Evolutionary conservation across 2,113 vertebrate genomes (phyloP).

Genomic region (Actenoides hombroni): DNA sequence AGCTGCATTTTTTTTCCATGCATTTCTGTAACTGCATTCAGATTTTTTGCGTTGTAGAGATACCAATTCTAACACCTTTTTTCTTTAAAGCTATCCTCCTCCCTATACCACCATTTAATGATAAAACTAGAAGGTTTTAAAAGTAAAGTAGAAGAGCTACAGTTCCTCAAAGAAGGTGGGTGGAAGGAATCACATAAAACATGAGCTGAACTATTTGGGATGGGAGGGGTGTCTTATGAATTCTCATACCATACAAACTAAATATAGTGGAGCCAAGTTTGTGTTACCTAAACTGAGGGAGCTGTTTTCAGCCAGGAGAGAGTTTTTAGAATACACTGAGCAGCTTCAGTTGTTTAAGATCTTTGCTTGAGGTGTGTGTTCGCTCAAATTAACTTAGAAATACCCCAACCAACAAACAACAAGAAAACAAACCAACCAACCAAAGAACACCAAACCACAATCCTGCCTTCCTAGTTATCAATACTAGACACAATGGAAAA

Average conservation of each 20-base stretch:
- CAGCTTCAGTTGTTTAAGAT: neutral
- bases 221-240: accelerated
- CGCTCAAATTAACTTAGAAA: neutral
- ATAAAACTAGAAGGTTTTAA: neutral
- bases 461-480: neutral
- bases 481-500: neutral
- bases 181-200: neutral
- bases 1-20: neutral
- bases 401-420: neutral
- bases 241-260: neutral
- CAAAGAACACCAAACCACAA: neutral
- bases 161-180: neutral
- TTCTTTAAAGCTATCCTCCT: neutral
- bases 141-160: neutral
- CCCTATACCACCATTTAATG: neutral
- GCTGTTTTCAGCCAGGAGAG: neutral
- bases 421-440: neutral
- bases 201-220: neutral
- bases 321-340: neutral
- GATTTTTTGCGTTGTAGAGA: neutral
- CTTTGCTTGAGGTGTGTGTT: neutral
- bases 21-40: neutral
- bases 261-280: neutral
- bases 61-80: neutral
- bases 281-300: neutral